A percentile compares a stretch with the other conserved stretches of the same genome.
Conservation (phyloP, 2,797 vertebrate genomes). For the Sebastes goodei region DNA sequence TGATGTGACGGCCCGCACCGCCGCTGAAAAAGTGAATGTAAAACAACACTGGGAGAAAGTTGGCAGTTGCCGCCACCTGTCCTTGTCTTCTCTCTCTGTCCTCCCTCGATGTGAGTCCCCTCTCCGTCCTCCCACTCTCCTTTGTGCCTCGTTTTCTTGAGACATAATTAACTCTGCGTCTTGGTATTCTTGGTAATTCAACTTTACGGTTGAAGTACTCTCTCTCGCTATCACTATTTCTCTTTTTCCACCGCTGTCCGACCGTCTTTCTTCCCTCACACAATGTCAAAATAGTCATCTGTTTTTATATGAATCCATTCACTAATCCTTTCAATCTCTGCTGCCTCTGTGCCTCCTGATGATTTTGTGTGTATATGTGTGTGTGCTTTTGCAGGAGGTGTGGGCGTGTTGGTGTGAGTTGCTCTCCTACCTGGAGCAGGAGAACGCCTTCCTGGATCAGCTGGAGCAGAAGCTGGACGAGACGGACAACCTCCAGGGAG, state of each 20-base stretch:
- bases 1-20: not conserved
- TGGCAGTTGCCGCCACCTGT: not conserved
- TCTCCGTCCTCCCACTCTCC: not conserved
- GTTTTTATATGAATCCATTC: not conserved
- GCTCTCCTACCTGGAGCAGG: constrained; percentile 91
- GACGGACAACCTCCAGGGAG: constrained; percentile 88
- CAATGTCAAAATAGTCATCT: not conserved
- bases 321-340: not conserved
- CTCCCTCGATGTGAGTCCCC: not conserved
- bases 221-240: not conserved
- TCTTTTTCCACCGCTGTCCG: not conserved
- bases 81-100: not conserved
- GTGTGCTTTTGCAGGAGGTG: constrained; percentile 86
- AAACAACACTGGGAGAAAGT: not conserved
- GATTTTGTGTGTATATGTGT: not conserved
- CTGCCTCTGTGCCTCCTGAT: not conserved
- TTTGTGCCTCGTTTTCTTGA: not conserved
- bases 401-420: constrained; percentile 97
- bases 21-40: not conserved
- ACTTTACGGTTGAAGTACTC: not conserved
- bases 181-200: not conserved
- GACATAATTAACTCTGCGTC: not conserved
- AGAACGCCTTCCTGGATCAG: constrained; percentile 93
- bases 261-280: not conserved
- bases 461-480: constrained; percentile 91